These are phyloP conservation scores for Drusus annulatus DNA, from an alignment of 1,140 invertebrate species.

Conservation along the genomic window DNA sequence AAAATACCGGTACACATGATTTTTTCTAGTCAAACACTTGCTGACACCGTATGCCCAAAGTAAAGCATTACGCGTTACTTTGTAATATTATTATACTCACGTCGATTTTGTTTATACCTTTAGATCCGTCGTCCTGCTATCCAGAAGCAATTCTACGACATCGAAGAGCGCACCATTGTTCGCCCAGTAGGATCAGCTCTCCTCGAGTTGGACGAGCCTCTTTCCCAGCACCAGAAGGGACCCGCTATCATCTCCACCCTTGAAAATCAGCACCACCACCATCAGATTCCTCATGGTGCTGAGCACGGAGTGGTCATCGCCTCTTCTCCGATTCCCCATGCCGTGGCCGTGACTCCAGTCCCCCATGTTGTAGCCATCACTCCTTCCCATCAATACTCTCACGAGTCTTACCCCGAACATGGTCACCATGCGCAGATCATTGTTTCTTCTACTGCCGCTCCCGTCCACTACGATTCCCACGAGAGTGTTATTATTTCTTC, in stretches of 20 bases:
- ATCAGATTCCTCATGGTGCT: constrained; percentile 46
- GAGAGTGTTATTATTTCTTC: constrained; percentile 56
- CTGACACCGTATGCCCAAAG: too few relatives aligned
- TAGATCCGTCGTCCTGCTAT: constrained; percentile 76
- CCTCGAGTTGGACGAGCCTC: constrained; percentile 75
- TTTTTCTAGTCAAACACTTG: neutral
- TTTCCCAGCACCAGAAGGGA: constrained; percentile 74
- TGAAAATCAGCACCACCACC: constrained; percentile 56
- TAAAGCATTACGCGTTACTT: neutral
- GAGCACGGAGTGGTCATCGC: constrained; percentile 39
- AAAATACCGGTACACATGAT: neutral
- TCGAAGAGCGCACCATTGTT: constrained; percentile 76
- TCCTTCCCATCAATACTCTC: constrained; percentile 49
- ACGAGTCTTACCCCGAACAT: constrained; percentile 16
- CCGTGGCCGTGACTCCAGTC: constrained; percentile 56
- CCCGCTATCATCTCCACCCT: constrained; percentile 66
- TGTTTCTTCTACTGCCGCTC: constrained; percentile 54
- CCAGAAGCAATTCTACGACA: constrained; percentile 78
- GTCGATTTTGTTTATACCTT: neutral
- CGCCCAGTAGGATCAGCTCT: constrained; percentile 77
- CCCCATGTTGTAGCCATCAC: constrained; percentile 56
- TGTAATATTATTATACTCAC: neutral
- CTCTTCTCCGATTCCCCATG: constrained; percentile 30
- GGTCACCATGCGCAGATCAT: constrained; percentile 42
- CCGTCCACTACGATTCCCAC: constrained; percentile 58